Percentiles rank a stretch among this genome's conserved stretches.
These are phyloP conservation scores for Pteronotus mesoamericanus DNA, from an alignment of 2,797 vertebrate genomes.

Conservation along the genomic window DNA sequence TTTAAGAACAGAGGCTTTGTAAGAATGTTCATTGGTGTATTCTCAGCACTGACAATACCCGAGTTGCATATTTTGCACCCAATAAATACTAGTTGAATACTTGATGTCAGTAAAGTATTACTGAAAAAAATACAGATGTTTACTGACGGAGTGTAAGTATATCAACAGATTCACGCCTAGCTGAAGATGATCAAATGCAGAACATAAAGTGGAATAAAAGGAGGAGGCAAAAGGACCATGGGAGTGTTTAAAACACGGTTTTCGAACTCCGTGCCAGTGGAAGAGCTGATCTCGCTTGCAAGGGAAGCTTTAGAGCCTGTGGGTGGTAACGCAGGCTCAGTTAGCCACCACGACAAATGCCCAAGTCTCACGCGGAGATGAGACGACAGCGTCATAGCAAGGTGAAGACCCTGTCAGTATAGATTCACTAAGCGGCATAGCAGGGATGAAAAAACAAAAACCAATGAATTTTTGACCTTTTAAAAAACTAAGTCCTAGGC, in stretches of 20 bases:
- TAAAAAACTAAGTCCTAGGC: neutral
- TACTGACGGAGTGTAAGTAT: neutral
- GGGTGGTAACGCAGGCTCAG: accelerated
- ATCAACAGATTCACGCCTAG: neutral
- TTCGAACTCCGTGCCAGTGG: neutral
- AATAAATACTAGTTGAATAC: neutral
- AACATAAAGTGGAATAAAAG: neutral
- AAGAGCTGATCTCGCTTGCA: neutral
- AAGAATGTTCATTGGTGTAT: neutral
- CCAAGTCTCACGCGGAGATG: neutral
- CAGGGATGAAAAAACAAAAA: neutral
- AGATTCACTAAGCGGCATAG: neutral
- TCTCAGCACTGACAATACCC: neutral
- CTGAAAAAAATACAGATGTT: too few species aligned
- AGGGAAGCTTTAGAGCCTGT: neutral
- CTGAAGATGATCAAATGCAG: neutral
- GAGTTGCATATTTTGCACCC: neutral
- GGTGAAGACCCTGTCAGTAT: neutral
- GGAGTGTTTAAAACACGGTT: neutral
- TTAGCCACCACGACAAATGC: neutral
- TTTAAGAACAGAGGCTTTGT: neutral
- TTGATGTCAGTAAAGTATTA: neutral
- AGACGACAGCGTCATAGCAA: neutral
- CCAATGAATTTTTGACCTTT: neutral
- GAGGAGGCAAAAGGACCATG: neutral